Evolutionary conservation across 2,797 vertebrate genomes (phyloP), one percentile per base, ranked within the genome.

Genomic region (Sebastes ruberrimus): DNA sequence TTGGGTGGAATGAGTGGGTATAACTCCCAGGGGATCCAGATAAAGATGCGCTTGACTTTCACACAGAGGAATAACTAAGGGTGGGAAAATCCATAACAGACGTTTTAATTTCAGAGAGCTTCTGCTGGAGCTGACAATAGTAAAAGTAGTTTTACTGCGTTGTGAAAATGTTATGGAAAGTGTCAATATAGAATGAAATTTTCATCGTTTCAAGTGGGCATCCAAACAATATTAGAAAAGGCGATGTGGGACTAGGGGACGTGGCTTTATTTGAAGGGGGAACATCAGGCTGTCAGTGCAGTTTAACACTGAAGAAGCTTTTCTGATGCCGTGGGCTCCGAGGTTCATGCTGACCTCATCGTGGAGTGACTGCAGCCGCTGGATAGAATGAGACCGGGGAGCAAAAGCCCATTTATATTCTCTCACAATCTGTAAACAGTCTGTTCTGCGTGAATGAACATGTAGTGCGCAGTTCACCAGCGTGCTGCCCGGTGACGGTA

Each of bases 381-480:
- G 74, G 69, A 81, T 42, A 68, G 22, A 68, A 72, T 6, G 64
- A 80, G 68, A 67, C 22, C 18, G 57, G 27, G 25, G 27, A 63
- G 83, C 70, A 71, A 74, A 74, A 76, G 59, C 68, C 84, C 69
- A 85, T 93, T 91, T 89, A 80, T 88, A 89, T 87, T 92, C 85
- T 78, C 85, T 74, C 52, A 49, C 83, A 77, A 83, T 87, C 86
- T 84, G 88, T 89, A 89, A 92, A 91, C 92, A 93, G 81, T 80
- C 79, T 64, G 90, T 91, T 92, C 85, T 86, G 87, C 81, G 27
- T 74, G 88, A 65, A 70, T 70, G 88, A 73, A 80, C 81, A 63
- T 68, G 14, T 2, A 72, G 82, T 23, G 82, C 81, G 82, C 76
- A 73, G 86, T 74, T 85, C 62, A 76, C 82, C 86, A 70, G 82